Conservation (phyloP, 2,888 invertebrate species). For the Lasioglossum leucozonium region DNA sequence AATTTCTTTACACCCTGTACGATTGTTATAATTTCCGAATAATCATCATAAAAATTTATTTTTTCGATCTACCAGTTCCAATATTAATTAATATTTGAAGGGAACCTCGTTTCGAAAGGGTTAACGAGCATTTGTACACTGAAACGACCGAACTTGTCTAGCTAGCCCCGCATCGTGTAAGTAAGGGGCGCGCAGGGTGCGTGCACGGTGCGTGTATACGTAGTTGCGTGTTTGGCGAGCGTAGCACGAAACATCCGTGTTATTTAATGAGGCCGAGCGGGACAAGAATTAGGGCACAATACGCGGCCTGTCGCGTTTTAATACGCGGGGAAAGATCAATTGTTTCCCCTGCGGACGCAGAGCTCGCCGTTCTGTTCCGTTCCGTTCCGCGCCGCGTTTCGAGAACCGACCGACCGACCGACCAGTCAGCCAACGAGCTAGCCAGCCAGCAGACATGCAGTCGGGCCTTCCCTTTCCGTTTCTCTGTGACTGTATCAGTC, state of each 20-base stretch:
- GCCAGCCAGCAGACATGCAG: not conserved
- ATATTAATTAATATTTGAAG: not conserved
- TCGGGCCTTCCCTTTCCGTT: conserved; percentile 33
- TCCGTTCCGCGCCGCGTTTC: not conserved
- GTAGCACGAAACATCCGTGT: conserved; percentile 45
- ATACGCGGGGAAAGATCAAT: conserved; percentile 51
- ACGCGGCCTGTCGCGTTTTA: conserved; percentile 49
- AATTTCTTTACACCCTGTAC: no score
- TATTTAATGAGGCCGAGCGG: conserved; percentile 47
- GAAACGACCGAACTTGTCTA: conserved; percentile 16
- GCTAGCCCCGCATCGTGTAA: conserved; percentile 29
- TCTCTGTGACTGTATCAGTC: conserved; percentile 47
- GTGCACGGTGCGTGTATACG: not conserved
- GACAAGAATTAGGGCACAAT: conserved; percentile 51
- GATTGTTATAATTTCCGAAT: no score
- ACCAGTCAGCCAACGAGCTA: conserved; percentile 18
- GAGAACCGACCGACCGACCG: not conserved
- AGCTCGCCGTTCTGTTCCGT: not conserved
- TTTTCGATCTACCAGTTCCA: no score
- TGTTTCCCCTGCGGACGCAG: conserved; percentile 42
- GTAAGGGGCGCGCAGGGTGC: conserved; percentile 8
- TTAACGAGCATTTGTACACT: not conserved
- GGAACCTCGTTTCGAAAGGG: not conserved
- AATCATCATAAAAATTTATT: no score
- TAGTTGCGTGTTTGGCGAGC: conserved; percentile 35